Base-by-base conservation (phyloP, 2,888 invertebrate genomes). In the Drosophila macrospina region DNA sequence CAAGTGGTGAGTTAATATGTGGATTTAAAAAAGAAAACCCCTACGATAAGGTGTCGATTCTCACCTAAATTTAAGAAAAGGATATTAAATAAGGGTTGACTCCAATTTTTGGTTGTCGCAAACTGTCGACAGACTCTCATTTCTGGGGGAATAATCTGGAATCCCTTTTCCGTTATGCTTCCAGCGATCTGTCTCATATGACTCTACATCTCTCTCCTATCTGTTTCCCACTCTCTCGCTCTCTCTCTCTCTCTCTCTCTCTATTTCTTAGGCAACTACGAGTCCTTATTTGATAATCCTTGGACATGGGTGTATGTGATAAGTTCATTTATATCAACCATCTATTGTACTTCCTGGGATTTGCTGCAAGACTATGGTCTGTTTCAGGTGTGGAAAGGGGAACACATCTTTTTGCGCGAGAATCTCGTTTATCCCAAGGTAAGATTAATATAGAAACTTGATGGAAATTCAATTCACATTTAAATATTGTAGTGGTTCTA, bases 341-440 rank as follows among this genome's bases (percentile, higher is more conserved):
- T 96, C 55, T 99, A 99, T 92, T 97, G 98, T 0, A 97, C 97
- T 91, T 95, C 96, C 4, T 99, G 99, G 99, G 99, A 99, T 92
- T 95, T 99, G 32, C 96, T 96, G 91, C 97, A 98, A 96, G 99
- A 99, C 93, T 99, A 99, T 98, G 98, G 98, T 0, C 93, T 99
- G 57, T 95, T 99, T 87, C 97, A 97, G 88, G 94, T 95, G 47
- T 96, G 96, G 77, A 95, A 97, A 0, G 96, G 97, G 0, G 97
- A 98, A 92, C 96, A 98, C 93, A 94, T 94, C 91, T 96, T 98
- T 91, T 93, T 98, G 0, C 93, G 98, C 11, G 98, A 98, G 89
- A 98, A 98, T 93, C 96, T 98, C 54, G 97, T 98, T 3, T 98
- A 98, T 90, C 96, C 97, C 8, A 95, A 96, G 91, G 97, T 97